Percentiles rank a stretch among this genome's conserved stretches.
phyloP scores from a whole-genome alignment of 2,888 invertebrate species.

The Shargacucullia verbasci region DNA sequence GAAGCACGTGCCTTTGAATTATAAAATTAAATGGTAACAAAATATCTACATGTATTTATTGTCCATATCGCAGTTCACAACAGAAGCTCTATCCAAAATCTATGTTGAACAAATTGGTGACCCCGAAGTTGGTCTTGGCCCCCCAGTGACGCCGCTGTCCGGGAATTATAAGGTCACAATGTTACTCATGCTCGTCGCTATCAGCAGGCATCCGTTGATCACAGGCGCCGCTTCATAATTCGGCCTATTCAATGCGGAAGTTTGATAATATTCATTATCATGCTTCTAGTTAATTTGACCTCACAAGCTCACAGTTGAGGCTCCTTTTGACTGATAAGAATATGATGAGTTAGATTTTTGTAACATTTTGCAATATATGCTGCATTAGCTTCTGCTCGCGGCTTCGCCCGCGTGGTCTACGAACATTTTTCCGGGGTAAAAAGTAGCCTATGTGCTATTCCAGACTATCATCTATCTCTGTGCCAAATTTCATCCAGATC shows the following conservation, averaged over 20 bases:
- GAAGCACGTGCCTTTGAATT: too few relatives aligned
- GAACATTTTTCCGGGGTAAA: too few relatives aligned
- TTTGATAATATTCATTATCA: constrained; percentile 14
- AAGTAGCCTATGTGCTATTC: too few relatives aligned
- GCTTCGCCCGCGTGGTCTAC: too few relatives aligned
- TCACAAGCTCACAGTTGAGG: constrained; percentile 1
- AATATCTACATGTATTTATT: too few relatives aligned
- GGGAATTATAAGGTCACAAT: constrained; percentile 27
- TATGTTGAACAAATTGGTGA: too few relatives aligned
- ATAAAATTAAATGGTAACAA: too few relatives aligned
- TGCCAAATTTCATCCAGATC: too few relatives aligned
- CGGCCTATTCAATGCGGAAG: constrained; percentile 22
- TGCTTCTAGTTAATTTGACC: constrained; percentile 26
- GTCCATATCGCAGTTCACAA: too few relatives aligned
- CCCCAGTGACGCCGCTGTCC: constrained; percentile 5
- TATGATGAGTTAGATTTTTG: not conserved
- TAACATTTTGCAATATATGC: constrained; percentile 6
- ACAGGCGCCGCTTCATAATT: constrained; percentile 37
- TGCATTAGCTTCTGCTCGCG: too few relatives aligned
- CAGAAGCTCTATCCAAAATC: too few relatives aligned
- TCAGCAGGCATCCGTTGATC: constrained; percentile 38
- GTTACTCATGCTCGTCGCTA: constrained; percentile 29
- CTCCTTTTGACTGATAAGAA: constrained; percentile 14
- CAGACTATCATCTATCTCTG: too few relatives aligned
- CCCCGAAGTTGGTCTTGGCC: not conserved